A percentile compares a stretch with the other conserved stretches of the same genome.
phyloP scores from a whole-genome alignment of 2,113 vertebrate genomes.

The Rhegmatorhina hoffmannsi region DNA sequence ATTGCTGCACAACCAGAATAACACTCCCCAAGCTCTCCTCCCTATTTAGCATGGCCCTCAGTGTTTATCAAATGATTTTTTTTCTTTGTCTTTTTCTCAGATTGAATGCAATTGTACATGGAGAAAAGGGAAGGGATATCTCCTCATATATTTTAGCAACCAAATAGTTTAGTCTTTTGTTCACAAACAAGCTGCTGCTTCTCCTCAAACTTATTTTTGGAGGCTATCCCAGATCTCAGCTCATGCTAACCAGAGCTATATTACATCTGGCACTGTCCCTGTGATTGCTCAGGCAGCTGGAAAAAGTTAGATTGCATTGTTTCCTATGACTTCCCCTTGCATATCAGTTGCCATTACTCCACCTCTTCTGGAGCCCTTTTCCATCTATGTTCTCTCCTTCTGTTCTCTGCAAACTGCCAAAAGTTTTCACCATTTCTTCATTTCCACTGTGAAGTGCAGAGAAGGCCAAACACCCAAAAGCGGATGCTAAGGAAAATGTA shows the following conservation, averaged over 20 bases:
- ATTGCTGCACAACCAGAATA: slow-evolving; percentile 7
- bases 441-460: slow-evolving; percentile 4
- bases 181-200: slow-evolving; percentile 70
- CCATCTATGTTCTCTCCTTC: slow-evolving; percentile 41
- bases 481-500: slow-evolving; percentile 5
- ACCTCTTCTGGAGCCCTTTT: slow-evolving; percentile 33
- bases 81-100: slow-evolving; percentile 22
- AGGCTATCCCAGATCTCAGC: slow-evolving; percentile 39
- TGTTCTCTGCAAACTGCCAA: slow-evolving; percentile 31
- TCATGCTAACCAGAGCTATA: slow-evolving; percentile 56
- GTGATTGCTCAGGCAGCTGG: slow-evolving; percentile 53
- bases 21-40: slow-evolving; percentile 25
- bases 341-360: slow-evolving; percentile 55
- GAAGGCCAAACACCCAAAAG: background rate
- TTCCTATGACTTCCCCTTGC: slow-evolving; percentile 58
- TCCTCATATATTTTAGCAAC: slow-evolving; percentile 65
- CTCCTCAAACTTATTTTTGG: slow-evolving; percentile 47
- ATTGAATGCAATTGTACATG: slow-evolving; percentile 43
- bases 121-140: background rate
- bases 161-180: slow-evolving; percentile 64
- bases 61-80: slow-evolving; percentile 38
- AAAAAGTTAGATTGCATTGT: slow-evolving; percentile 72
- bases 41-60: slow-evolving; percentile 37
- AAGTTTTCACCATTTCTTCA: background rate
- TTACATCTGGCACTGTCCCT: slow-evolving; percentile 64